Evolutionary conservation across 2,888 invertebrate species (phyloP), one percentile per base, ranked within the genome.

Genomic region (Drosophila meridiana): DNA sequence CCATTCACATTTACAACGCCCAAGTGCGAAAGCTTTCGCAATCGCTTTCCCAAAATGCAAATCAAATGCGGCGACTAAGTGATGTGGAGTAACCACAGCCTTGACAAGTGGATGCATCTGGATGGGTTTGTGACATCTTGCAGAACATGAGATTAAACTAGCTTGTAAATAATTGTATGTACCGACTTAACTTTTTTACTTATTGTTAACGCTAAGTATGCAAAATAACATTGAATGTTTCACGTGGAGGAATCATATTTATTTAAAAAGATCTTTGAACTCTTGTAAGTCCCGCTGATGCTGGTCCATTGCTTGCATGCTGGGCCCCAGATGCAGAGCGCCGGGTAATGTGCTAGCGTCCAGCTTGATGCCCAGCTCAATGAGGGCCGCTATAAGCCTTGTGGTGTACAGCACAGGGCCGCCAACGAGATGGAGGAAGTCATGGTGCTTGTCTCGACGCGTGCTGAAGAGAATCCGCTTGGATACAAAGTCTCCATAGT

Each of bases 321-420:
- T 65, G 2, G 52, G 28, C 7, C 53, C 56, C 9, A 28, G 20
- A 13, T 32, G 13, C 20, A 61, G 26, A 0, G 57, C 34, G 2
- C 78, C 85, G 20, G 60, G 53, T 14, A 86, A 38, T 6, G 57
- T 64, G 5, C 78, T 59, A 7, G 78, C 48, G 0, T 80, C 70
- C 47, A 92, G 60, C 0, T 74, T 60, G 26, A 89, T 52, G 6
- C 95, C 94, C 85, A 95, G 93, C 92, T 97, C 97, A 60, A 97
- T 93, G 58, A 96, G 92, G 88, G 97, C 96, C 0, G 95, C 97
- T 58, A 98, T 93, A 30, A 97, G 92, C 88, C 95, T 95, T 0
- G 96, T 96, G n/a, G 96, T 94, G 92, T 96, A 96, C 20, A 97
- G 90, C 48, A 97, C 93, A 30, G 95, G 95, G 20, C 97, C 97